Conservation (phyloP, 1,140 invertebrate species). For the Pseudomyrmex gracilis region DNA sequence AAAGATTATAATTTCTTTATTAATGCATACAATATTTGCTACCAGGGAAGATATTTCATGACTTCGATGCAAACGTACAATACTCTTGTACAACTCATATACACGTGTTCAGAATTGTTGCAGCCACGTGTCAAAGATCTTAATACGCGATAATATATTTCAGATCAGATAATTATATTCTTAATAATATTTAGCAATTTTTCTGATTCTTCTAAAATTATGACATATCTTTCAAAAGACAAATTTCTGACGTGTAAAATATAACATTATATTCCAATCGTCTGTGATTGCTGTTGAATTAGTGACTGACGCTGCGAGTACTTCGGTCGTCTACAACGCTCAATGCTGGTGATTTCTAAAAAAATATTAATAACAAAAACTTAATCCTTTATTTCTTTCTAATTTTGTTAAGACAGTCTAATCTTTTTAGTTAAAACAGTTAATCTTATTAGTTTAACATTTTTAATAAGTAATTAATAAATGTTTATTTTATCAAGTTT, state of each 20-base stretch:
- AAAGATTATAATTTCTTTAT: not conserved
- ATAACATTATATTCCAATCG: conserved; percentile 18
- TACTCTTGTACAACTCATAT: not conserved
- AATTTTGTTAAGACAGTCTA: too few relatives aligned
- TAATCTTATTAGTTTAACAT: not conserved
- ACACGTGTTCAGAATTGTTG: conserved; percentile 36
- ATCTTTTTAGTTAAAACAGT: too few relatives aligned
- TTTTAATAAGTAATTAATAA: not conserved
- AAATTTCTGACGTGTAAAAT: conserved; percentile 3
- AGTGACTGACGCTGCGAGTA: conserved; percentile 79
- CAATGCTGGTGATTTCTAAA: conserved; percentile 81
- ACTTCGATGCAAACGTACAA: conserved; percentile 15
- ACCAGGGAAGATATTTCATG: not conserved
- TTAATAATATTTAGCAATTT: not conserved
- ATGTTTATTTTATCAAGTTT: too few relatives aligned
- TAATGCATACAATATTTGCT: not conserved
- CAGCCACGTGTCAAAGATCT: conserved; percentile 2
- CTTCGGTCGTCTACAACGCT: conserved; percentile 78
- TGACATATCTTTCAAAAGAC: conserved; percentile 1
- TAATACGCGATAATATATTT: conserved; percentile 23
- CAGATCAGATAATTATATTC: conserved; percentile 14
- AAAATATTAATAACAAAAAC: conserved; percentile 25
- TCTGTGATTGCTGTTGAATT: conserved; percentile 47
- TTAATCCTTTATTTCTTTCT: not conserved
- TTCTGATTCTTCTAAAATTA: not conserved